phyloP scores from a whole-genome alignment of 2,113 vertebrate genomes.

The Ammodytes dubius region DNA sequence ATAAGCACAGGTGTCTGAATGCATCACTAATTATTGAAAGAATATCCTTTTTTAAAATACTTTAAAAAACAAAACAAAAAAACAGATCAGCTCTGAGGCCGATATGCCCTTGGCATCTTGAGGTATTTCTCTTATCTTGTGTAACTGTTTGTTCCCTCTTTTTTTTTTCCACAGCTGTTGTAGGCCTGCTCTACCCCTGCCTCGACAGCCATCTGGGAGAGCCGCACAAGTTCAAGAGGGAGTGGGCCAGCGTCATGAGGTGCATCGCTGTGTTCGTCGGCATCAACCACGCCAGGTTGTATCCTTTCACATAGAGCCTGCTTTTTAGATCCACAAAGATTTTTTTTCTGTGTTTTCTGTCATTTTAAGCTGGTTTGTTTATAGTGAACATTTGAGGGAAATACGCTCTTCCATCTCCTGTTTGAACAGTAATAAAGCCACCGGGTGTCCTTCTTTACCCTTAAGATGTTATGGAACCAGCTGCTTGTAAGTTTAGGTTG shows the following conservation, averaged over 20 bases:
- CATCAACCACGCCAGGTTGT: conserved; percentile 99
- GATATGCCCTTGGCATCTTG: conserved; percentile 25
- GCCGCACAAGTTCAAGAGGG: conserved; percentile 97
- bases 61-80: conserved; percentile 55
- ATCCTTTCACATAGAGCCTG: conserved; percentile 85
- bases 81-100: conserved; percentile 15
- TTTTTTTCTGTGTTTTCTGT: background rate
- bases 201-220: conserved; percentile 96
- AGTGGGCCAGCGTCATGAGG: conserved; percentile 99
- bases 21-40: conserved; percentile 41
- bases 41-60: background rate
- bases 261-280: conserved; percentile 98
- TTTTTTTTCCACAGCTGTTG: conserved; percentile 86
- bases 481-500: background rate
- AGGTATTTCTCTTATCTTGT: conserved; percentile 54
- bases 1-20: conserved; percentile 13
- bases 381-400: background rate
- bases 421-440: background rate
- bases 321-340: background rate
- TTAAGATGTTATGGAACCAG: background rate
- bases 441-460: background rate
- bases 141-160: conserved; percentile 45
- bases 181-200: conserved; percentile 97
- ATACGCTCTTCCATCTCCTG: background rate
- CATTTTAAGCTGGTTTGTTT: background rate